Conservation (phyloP, 2,113 vertebrate genomes). For the Dolichallabes microphthalmus region DNA sequence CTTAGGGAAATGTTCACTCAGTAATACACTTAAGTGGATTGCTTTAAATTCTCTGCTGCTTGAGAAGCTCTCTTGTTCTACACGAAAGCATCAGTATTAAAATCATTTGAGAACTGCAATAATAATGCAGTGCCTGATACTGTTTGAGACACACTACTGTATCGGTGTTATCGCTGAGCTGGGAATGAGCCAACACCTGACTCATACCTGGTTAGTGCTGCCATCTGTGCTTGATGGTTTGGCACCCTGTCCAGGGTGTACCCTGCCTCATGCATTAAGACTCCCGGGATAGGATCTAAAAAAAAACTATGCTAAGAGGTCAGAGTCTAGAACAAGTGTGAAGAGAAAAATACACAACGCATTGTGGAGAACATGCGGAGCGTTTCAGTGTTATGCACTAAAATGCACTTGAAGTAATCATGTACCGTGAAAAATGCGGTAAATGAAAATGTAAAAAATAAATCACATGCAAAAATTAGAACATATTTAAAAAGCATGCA, state of each 20-base stretch:
- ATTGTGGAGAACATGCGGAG: neutral
- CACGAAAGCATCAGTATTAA: neutral
- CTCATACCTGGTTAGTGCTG: neutral
- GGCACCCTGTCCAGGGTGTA: too few species aligned
- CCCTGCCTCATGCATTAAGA: too few species aligned
- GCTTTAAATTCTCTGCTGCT: neutral
- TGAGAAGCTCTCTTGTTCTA: neutral
- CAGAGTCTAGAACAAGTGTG: neutral
- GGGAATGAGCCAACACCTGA: neutral
- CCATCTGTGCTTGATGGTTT: neutral
- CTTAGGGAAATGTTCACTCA: slow-evolving; percentile 1
- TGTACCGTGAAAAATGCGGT: neutral
- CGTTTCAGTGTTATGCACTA: neutral
- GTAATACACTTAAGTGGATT: neutral
- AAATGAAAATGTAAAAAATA: neutral
- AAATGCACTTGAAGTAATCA: neutral
- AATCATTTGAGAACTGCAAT: neutral
- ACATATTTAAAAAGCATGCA: neutral
- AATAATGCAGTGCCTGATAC: neutral
- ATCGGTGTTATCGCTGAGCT: neutral
- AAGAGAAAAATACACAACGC: neutral
- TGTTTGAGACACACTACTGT: neutral
- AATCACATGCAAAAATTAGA: neutral
- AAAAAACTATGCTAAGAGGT: neutral
- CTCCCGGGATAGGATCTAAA: too few species aligned